These are phyloP conservation scores for Drosophila melanica DNA, from an alignment of 1,140 invertebrate genomes.

Conservation along the genomic window DNA sequence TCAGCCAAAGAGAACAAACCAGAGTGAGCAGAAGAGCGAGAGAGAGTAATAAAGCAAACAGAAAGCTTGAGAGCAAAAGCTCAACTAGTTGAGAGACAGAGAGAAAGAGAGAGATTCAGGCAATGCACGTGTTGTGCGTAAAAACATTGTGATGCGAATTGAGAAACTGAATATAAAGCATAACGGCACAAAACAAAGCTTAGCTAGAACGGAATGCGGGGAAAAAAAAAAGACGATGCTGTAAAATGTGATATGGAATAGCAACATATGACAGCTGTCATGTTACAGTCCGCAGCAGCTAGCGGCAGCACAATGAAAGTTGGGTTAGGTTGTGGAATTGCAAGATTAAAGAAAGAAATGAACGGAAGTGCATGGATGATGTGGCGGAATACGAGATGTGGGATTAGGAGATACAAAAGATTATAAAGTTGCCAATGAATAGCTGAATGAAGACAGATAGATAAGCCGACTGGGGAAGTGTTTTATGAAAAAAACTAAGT, in stretches of 20 bases:
- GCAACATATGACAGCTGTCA: constrained; percentile 79
- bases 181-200: constrained; percentile 50
- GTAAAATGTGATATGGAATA: constrained; percentile 59
- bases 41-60: not conserved
- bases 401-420: constrained; percentile 69
- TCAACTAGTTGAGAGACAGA: constrained; percentile 39
- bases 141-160: constrained; percentile 31
- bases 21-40: constrained; percentile 1
- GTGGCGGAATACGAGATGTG: constrained; percentile 46
- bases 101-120: constrained; percentile 26
- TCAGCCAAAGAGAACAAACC: constrained; percentile 52
- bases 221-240: constrained; percentile 43
- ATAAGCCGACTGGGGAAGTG: constrained; percentile 38
- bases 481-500: constrained; percentile 23
- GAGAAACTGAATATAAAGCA: constrained; percentile 24
- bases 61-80: constrained; percentile 22
- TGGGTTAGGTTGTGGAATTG: constrained; percentile 79
- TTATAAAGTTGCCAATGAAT: constrained; percentile 75
- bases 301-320: constrained; percentile 59
- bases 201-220: constrained; percentile 27
- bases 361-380: constrained; percentile 4
- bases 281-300: constrained; percentile 68
- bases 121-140: constrained; percentile 47
- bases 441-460: constrained; percentile 48
- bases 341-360: constrained; percentile 49